Evolutionary conservation across 2,888 invertebrate species (phyloP).

Genomic region (Melanostoma mellinum): DNA sequence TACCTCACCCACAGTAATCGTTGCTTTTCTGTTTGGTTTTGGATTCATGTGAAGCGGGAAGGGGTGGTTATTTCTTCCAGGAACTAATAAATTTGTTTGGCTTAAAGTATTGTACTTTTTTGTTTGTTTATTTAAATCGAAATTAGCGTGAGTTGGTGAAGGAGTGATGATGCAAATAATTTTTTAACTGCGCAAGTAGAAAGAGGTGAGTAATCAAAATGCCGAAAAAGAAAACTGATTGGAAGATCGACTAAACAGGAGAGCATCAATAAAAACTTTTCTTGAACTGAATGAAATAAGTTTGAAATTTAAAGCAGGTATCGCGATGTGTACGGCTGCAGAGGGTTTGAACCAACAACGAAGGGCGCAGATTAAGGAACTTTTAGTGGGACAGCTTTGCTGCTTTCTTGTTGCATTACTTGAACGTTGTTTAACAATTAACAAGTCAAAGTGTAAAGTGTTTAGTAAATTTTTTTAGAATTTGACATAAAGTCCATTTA

Average conservation of each 20-base stretch:
- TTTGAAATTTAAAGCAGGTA: too few relatives aligned
- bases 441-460: too few relatives aligned
- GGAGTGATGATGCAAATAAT: constrained; percentile 9
- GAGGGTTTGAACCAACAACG: too few relatives aligned
- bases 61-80: constrained; percentile 33
- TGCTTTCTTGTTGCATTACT: too few relatives aligned
- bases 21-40: not conserved
- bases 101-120: constrained; percentile 19
- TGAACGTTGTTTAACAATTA: too few relatives aligned
- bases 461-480: too few relatives aligned
- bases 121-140: constrained; percentile 34
- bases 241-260: not conserved
- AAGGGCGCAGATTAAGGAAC: too few relatives aligned
- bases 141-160: constrained; percentile 20
- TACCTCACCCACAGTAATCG: constrained; percentile 9
- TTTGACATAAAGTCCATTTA: too few relatives aligned
- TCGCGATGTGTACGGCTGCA: too few relatives aligned
- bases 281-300: too few relatives aligned
- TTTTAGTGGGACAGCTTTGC: too few relatives aligned
- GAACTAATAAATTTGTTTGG: constrained; percentile 38
- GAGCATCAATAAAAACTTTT: too few relatives aligned
- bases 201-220: constrained; percentile 31
- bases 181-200: constrained; percentile 17
- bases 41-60: not conserved
- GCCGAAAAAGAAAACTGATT: constrained; percentile 2